Evolutionary conservation across 1,140 invertebrate genomes (phyloP).

Genomic region (Gonatopus flavifemur): DNA sequence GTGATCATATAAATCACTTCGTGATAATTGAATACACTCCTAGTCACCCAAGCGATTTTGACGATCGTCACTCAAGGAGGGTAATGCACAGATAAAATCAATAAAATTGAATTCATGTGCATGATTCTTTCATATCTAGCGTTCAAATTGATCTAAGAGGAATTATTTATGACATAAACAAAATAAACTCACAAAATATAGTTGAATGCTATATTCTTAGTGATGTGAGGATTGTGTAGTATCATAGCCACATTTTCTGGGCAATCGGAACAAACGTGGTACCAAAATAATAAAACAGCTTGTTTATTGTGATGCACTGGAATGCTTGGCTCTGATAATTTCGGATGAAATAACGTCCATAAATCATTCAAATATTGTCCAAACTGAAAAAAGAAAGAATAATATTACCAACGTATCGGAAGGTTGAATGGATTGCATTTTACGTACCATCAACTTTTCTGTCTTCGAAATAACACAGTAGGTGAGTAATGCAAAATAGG

Average conservation of each 20-base stretch:
- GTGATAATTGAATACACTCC: too few relatives aligned
- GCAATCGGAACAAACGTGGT: slow-evolving; percentile 88
- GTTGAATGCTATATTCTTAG: slow-evolving; percentile 94
- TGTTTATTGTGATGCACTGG: slow-evolving; percentile 95
- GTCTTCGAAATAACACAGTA: slow-evolving; percentile 86
- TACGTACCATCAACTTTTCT: slow-evolving; percentile 87
- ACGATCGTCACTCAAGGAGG: too few relatives aligned
- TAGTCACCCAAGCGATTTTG: too few relatives aligned
- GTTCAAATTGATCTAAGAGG: too few relatives aligned
- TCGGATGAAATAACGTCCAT: slow-evolving; percentile 93
- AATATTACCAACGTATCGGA: background rate
- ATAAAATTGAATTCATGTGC: too few relatives aligned
- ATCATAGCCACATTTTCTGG: slow-evolving; percentile 89
- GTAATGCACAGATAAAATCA: too few relatives aligned
- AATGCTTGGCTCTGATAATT: slow-evolving; percentile 91
- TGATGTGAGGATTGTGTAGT: slow-evolving; percentile 78
- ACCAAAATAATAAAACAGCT: slow-evolving; percentile 88
- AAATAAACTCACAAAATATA: slow-evolving; percentile 84
- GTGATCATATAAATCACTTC: too few relatives aligned
- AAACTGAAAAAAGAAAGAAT: slow-evolving; percentile 67
- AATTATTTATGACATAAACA: background rate
- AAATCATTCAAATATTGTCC: slow-evolving; percentile 87
- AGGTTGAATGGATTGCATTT: background rate
- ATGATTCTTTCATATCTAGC: too few relatives aligned
- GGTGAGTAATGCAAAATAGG: slow-evolving; percentile 87